Evolutionary conservation across 2,113 vertebrate species (phyloP), one percentile per base, ranked within the genome.

Genomic region (Grus americana): DNA sequence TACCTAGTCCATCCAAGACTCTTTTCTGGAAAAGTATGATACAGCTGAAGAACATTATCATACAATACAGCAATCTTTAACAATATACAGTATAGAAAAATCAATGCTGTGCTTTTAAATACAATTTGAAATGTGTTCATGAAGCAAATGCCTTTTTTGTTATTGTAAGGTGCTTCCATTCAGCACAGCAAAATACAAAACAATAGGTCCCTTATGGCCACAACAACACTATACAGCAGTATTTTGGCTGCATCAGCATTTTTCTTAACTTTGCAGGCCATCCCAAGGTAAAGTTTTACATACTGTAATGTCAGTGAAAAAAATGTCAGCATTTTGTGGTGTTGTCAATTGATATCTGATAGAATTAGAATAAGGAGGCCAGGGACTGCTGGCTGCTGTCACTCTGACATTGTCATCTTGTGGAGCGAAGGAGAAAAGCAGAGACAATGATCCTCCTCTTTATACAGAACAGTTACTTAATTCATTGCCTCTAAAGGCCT

Each of bases 241-340:
- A 46, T 73, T 95, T 91, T 29, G 17, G 23, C 74, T 88, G 42
- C 23, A 57, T 27, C 52, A 96, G 83, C 88, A 84, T 79, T 82
- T 92, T 86, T 59, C 50, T 89, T 84, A 78, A 78, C 67, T 91
- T 90, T 94, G 59, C 27, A 61, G 63, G 68, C n/a, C n/a, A 75
- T 63, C 8, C 42, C 86, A 94, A 95, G 91, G 88, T 86, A 87
- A 91, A 85, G 46, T 86, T 93, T 95, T 96, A 75, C 78, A 91
- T 95, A 91, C 63, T 95, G 68, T 93, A 96, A 79, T 88, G 90
- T 83, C 88, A 90, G 65, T 93, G 90, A 88, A 65, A 95, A 93
- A 90, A 58, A 17, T 1, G 80, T 95, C 95, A 96, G 88, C 90
- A 63, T 96, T 96, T 94, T 95, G 17, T 50, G 81, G 30, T 58